Base-by-base conservation (phyloP, 1,140 invertebrate genomes). In the Thaumatotibia leucotreta region DNA sequence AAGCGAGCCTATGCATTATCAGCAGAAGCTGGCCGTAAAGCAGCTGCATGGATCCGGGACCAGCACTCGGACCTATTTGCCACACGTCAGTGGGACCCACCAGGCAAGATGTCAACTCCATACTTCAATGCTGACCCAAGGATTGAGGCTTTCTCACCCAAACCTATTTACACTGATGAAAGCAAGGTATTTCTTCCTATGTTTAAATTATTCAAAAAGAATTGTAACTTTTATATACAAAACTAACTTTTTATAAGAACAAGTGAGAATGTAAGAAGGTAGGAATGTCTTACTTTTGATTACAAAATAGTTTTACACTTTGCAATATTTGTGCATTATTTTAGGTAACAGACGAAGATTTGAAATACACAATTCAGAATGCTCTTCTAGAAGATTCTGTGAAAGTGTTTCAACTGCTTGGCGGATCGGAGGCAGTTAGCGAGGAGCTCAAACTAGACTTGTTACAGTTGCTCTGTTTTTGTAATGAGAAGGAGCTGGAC, bases 401-500 rank as follows among this genome's bases (percentile, higher is more conserved):
- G 3, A 87, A 93, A 68, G 93, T 97, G 0, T 98, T 96, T 86
- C 92, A 95, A 63, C 85, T 96, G 10, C 84, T 97, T 52, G 93
- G 96, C 78, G 92, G 92, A 66, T 83, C 93, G 0, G 88, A 92
- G 72, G 88, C 86, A 65, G 82, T 97, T 2, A 92, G 86, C 73
- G 74, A 91, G n/a, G 92, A 94, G 54, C 84, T 94, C 0, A 94
- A 94, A 80, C 93, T 96, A 72, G 86, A 93, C 11, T 87, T 98
- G n/a, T 87, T 98, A 9, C 96, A 98, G 87, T 80, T 98, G 11
- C 79, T 97, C 2, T 97, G 96, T 80, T 98, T 94, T 84, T 95
- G 94, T 73, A 98, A 98, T 88, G 92, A 93, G 70, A 89, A 93
- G 61, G 94, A 96, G 67, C 89, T 93, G 0, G 64, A 93, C 20